A percentile compares a stretch with the other conserved stretches of the same genome.
Evolutionary conservation across 2,797 vertebrate species (phyloP).

Genomic region (Chlorospingus flavigularis): DNA sequence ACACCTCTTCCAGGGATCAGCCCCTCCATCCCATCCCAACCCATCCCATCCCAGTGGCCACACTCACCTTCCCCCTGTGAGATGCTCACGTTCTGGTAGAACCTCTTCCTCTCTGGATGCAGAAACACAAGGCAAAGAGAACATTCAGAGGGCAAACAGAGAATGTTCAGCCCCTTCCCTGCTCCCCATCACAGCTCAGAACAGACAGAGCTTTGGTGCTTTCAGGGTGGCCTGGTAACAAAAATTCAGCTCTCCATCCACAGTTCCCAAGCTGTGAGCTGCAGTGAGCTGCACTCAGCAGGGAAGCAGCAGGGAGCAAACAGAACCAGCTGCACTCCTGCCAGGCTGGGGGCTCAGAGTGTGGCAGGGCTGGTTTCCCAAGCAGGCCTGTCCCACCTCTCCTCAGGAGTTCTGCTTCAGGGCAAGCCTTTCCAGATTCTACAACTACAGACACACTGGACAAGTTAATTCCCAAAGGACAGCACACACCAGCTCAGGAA

Average conservation of each 20-base stretch:
- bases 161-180: neutral
- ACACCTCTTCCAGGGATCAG: neutral
- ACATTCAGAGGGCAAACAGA: neutral
- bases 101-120: slow-evolving; percentile 86
- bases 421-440: neutral
- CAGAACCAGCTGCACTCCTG: fast-evolving
- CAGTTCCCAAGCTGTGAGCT: neutral
- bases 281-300: neutral
- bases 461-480: neutral
- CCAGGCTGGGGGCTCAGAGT: neutral
- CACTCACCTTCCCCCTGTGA: slow-evolving; percentile 90
- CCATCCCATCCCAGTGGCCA: fast-evolving
- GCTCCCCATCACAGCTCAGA: neutral
- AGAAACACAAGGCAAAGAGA: neutral
- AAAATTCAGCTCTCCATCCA: neutral
- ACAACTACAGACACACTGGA: neutral
- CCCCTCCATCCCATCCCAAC: fast-evolving
- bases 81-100: slow-evolving; percentile 93
- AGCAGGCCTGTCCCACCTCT: neutral
- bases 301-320: fast-evolving
- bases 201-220: fast-evolving
- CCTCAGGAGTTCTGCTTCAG: neutral
- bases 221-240: fast-evolving
- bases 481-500: neutral
- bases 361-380: neutral